phyloP scores from a whole-genome alignment of 2,113 vertebrate genomes.

The Cyrtonyx montezumae region DNA sequence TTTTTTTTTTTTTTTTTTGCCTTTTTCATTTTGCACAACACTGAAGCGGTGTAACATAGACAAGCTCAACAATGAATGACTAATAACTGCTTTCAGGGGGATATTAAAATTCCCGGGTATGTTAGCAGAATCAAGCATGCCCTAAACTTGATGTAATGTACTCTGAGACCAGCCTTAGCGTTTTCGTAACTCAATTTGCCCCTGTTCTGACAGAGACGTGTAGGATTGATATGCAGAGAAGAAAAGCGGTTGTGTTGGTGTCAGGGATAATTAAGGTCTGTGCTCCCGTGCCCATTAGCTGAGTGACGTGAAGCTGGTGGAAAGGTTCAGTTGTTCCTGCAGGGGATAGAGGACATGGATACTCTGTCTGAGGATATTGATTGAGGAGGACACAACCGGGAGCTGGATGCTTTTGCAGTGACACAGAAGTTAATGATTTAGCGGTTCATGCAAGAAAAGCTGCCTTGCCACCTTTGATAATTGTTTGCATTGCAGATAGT shows the following conservation, averaged over 20 bases:
- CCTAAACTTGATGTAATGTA: background rate
- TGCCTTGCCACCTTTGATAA: conserved; percentile 68
- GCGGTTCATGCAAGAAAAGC: conserved; percentile 68
- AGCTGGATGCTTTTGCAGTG: conserved; percentile 77
- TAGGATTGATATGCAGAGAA: conserved; percentile 10
- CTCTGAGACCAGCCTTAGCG: background rate
- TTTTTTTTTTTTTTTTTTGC: background rate
- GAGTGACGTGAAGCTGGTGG: conserved; percentile 39
- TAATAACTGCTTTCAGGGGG: background rate
- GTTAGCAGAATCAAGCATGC: background rate
- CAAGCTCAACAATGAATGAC: background rate
- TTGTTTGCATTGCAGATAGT: conserved; percentile 59
- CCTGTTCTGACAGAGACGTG: background rate
- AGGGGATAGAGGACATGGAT: conserved; percentile 79
- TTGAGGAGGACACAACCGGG: conserved; percentile 78
- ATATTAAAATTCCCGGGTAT: background rate
- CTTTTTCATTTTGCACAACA: background rate
- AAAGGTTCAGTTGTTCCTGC: conserved; percentile 67
- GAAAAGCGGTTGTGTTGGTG: conserved; percentile 36
- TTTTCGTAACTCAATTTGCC: background rate
- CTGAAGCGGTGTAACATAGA: no score
- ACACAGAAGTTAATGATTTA: conserved; percentile 84
- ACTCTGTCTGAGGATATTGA: conserved; percentile 79
- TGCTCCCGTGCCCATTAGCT: conserved; percentile 48
- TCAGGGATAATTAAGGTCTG: conserved; percentile 64